Evolutionary conservation across 2,888 invertebrate genomes (phyloP).

Genomic region (Folsomia manolachei): DNA sequence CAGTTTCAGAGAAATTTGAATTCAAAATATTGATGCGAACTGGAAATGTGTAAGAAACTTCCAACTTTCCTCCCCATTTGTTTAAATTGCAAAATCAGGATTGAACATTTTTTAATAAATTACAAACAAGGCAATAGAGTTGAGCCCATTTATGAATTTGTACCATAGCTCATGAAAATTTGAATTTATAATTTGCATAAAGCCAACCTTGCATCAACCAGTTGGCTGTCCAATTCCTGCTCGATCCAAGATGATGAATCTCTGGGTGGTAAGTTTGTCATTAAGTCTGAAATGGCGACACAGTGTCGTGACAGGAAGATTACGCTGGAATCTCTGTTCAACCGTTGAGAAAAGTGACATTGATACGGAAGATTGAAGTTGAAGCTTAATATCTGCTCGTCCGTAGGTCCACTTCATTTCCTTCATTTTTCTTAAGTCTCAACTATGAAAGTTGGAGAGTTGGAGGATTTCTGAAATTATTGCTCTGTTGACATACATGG

Average conservation of each 20-base stretch:
- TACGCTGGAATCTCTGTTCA: constrained; percentile 3
- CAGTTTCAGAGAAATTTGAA: no score
- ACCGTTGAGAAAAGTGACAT: not conserved
- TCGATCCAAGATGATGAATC: not conserved
- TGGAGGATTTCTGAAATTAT: not conserved
- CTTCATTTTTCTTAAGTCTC: no score
- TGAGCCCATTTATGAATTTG: no score
- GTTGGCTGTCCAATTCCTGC: not conserved
- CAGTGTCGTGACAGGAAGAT: constrained; percentile 11
- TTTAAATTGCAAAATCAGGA: no score
- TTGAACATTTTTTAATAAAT: no score
- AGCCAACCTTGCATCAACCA: not conserved
- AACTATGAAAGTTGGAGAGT: no score
- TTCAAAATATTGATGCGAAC: no score
- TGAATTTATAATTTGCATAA: constrained; percentile 4
- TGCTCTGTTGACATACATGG: no score
- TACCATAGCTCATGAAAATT: no score
- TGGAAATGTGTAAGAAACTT: no score
- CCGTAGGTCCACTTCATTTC: not conserved
- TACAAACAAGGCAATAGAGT: no score
- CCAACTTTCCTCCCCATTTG: no score
- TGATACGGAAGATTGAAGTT: not conserved
- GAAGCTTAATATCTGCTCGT: not conserved
- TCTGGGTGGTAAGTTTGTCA: constrained; percentile 14
- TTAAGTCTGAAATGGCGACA: constrained; percentile 16